Evolutionary conservation across 2,797 vertebrate species (phyloP), one percentile per base, ranked within the genome.

Genomic region (Schizopygopsis malacanthus): DNA sequence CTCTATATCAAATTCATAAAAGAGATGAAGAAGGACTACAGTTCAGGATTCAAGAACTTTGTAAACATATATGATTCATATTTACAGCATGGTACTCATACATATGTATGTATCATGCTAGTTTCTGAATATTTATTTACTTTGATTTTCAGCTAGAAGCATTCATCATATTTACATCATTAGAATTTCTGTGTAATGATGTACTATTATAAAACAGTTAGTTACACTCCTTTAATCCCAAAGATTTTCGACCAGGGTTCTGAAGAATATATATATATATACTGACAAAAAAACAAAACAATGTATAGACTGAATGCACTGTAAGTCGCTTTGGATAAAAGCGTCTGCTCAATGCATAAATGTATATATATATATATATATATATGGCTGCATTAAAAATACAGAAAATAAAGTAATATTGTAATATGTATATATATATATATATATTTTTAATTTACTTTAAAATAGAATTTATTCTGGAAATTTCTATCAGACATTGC

Each of bases 61-160:
- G n/a, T 83, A 50, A 71, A 71, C 8, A 81, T 56, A 69, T 20
- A 11, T 50, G 72, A 72, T 72, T 76, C 86, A 88, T 76, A 84
- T 82, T 84, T 81, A 7, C 56, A 82, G 80, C 82, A 86, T 75
- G 85, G 80, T 81, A 39, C 43, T 69, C 63, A 70, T 78, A 84
- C 87, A 87, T 87, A 80, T 87, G 88, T 90, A 87, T 88, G 63
- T 50, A 41, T 4, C 16, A 72, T 67, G 71, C 84, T 89, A 87
- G 81, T 59, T 45, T 39, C 56, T 89, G 87, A 87, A 84, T 85
- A 87, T 89, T 84, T 47, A 87, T 89, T 88, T 75, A 5, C 69
- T 83, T 83, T 59, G 8, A 43, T 50, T 83, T 84, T 87, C 61
- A 78, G 88, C 91, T 92, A 56, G 37, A 76, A 63, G 84, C 82